Evolutionary conservation across 2,113 vertebrate species (phyloP), one percentile per base, ranked within the genome.

Genomic region (Hippocampus barbouri): DNA sequence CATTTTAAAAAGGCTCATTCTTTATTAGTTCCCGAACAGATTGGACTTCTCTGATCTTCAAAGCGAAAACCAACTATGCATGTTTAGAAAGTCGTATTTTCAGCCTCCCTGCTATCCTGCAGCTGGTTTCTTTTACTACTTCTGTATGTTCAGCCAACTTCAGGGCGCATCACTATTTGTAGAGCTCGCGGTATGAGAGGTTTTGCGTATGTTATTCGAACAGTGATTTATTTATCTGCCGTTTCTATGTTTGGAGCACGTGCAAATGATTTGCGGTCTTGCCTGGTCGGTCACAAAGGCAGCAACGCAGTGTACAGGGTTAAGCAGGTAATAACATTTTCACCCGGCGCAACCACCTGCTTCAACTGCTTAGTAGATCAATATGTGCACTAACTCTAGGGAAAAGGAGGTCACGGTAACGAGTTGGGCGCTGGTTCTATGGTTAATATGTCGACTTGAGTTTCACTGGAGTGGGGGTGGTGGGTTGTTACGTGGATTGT

Each of bases 71-170:
- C 69, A 77, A 23, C 69, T 74, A 85, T 89, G 65, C 30, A 60
- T 16, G 11, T 4, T 63, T 41, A 18, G 61, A 63, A 64, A 64
- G 38, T 64, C 34, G 5, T 64, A 63, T 77, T 90, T 84, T 85
- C 89, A 90, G 79, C 68, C 63, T 76, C 74, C 54, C 59, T 34
- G 6, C 71, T 54, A 25, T 62, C 68, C 70, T 68, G 20, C 63
- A 82, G 65, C 76, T 91, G 88, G 81, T 89, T 86, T 74, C 67
- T 77, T 70, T 89, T 82, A 81, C 25, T 54, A 62, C 51, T 69
- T 80, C 74, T 68, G 59, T 60, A 20, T 66, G 20, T 53, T 53
- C 66, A 38, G 75, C 68, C 75, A 59, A 77, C 74, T 84, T n/a
- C 62, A 47, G 51, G 69, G 73, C 30, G 57, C 8, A 60, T 30